Conservation (phyloP, 2,888 invertebrate species). For the Seira ritae region DNA sequence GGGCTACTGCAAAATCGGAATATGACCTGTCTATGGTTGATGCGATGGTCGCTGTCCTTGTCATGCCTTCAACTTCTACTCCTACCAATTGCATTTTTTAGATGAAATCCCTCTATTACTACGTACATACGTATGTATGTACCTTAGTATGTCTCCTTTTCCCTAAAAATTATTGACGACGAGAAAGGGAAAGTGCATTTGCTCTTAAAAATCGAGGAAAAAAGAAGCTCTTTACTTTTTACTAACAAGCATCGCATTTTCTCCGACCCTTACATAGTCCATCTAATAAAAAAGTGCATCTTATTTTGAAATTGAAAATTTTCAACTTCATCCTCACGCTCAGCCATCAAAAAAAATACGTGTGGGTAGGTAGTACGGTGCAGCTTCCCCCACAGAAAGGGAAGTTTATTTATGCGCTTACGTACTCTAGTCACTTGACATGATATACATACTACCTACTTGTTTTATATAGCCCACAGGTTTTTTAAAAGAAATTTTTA, state of each 20-base stretch:
- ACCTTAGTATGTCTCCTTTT: neutral
- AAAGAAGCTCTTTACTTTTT: neutral
- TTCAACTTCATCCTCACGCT: neutral
- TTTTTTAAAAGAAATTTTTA: constrained; percentile 53
- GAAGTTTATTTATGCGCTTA: neutral
- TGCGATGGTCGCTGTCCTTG: constrained; percentile 25
- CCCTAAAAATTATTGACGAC: neutral
- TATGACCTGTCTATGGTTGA: constrained; percentile 46
- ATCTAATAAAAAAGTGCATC: neutral
- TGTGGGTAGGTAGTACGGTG: constrained; percentile 35
- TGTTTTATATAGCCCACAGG: constrained; percentile 55
- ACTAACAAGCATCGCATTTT: neutral
- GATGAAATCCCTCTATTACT: neutral
- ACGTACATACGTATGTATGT: neutral
- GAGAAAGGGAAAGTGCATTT: neutral
- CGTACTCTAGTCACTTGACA: constrained; percentile 2
- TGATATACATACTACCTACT: constrained; percentile 30
- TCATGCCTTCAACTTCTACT: neutral
- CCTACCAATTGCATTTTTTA: constrained; percentile 10
- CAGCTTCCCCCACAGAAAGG: neutral
- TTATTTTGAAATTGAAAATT: constrained; percentile 4
- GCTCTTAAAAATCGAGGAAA: neutral
- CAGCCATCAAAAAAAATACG: constrained; percentile 16
- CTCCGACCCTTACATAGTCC: no score
- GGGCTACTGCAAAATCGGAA: constrained; percentile 70